Evolutionary conservation across 2,888 invertebrate genomes (phyloP), one percentile per base, ranked within the genome.

Genomic region (Operophtera brumata): DNA sequence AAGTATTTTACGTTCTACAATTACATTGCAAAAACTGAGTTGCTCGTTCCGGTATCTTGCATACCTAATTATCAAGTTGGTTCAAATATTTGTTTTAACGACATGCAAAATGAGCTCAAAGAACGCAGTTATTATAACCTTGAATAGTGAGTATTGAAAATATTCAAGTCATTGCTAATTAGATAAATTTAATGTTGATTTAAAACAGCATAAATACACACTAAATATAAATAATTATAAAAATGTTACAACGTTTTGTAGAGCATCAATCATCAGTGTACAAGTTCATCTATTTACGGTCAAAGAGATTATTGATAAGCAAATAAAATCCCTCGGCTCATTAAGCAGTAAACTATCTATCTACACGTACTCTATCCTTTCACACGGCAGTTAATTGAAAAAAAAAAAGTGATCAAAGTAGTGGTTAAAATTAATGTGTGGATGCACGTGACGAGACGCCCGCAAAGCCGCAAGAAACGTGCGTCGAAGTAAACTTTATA

Each of bases 21-120:
- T 55, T 43, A 4, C 54, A 52, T 64, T 64, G 62, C 65, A 65
- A 65, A 66, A 64, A 65, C 30, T 7, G 8, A 62, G 58, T 62
- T 64, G 58, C 69, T 59, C 60, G 69, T 59, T 57, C 71, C 65
- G 70, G 67, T 70, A 75, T 69, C 56, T 65, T 69, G 53, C 59
- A 66, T 63, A 65, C 59, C 50, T 65, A 59, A 70, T 61, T 20
- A 20, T 20, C 20, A 52, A 11, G 2, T 41, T 30, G 37, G 49
- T 53, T 11, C 26, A 47, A 53, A 59, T 58, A 45, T 50, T 47
- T 43, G 26, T 11, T 13, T 49, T 49, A 53, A 46, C 47, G 32
- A 64, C 40, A 34, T 32, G 41, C 47, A 30, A 54, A 30, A 45
- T 47, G 54, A 41, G 37, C 9, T 39, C 28, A 12, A 28, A 12